phyloP scores from a whole-genome alignment of 2,113 vertebrate genomes.

The Paraplagusia blochii region DNA sequence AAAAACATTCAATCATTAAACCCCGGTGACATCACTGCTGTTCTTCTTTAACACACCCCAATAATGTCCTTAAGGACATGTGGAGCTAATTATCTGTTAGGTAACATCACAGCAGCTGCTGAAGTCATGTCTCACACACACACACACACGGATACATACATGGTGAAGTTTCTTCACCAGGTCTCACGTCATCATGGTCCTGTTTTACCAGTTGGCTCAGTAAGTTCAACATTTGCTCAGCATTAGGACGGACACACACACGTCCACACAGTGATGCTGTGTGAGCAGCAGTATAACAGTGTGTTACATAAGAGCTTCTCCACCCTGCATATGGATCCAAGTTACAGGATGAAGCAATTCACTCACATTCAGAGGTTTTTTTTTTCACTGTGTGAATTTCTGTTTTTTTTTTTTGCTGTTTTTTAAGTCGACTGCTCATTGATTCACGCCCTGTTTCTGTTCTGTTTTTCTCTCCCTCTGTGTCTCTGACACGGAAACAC shows the following conservation, averaged over 20 bases:
- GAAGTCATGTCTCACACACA: slow-evolving; percentile 52
- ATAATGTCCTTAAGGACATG: slow-evolving; percentile 44
- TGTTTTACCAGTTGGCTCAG: slow-evolving; percentile 40
- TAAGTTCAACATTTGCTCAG: slow-evolving; percentile 29
- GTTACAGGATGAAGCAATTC: background rate
- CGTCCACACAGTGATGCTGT: slow-evolving; percentile 11
- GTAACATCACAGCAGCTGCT: slow-evolving; percentile 57
- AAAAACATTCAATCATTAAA: slow-evolving; percentile 36
- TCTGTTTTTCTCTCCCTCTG: background rate
- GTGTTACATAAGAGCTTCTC: slow-evolving; percentile 52
- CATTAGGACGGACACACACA: slow-evolving; percentile 7
- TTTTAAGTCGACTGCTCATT: slow-evolving; percentile 11
- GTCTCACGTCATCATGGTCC: slow-evolving; percentile 10
- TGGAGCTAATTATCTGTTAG: slow-evolving; percentile 72
- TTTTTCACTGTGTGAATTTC: background rate
- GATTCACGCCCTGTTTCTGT: slow-evolving; percentile 6
- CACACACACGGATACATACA: slow-evolving; percentile 6
- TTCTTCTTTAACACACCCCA: slow-evolving; percentile 33
- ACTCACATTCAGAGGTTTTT: background rate
- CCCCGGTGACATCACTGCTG: slow-evolving; percentile 35
- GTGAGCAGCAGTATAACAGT: slow-evolving; percentile 35
- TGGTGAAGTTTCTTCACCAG: background rate
- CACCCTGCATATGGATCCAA: slow-evolving; percentile 43
- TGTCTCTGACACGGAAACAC: slow-evolving; percentile 5
- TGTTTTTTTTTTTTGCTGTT: slow-evolving; percentile 3